These are phyloP conservation scores for Oegoconia quadripuncta DNA, from an alignment of 2,888 invertebrate species.

Conservation along the genomic window DNA sequence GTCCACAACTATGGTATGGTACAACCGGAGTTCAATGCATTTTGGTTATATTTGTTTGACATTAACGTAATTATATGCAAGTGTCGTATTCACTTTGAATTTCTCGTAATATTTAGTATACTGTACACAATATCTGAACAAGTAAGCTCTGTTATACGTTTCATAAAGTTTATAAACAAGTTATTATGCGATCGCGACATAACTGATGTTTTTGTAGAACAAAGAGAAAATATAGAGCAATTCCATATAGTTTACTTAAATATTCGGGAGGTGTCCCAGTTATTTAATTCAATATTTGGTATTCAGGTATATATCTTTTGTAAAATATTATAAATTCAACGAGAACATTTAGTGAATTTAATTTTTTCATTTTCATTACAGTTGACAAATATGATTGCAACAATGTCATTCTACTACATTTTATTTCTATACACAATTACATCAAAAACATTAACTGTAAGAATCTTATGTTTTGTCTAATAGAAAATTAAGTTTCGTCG, in stretches of 20 bases:
- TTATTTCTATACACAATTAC: not conserved
- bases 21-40: no score
- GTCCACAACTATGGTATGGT: no score
- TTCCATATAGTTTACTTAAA: not conserved
- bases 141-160: no score
- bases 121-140: no score
- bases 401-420: not conserved
- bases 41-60: no score
- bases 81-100: no score
- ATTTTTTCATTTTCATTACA: conserved; percentile 5
- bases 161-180: no score
- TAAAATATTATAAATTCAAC: not conserved
- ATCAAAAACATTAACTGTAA: not conserved
- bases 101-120: no score
- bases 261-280: not conserved
- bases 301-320: not conserved
- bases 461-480: no score
- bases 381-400: conserved; percentile 2
- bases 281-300: not conserved
- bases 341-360: not conserved
- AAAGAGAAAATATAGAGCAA: not conserved
- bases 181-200: not conserved
- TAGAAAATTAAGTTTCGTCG: no score
- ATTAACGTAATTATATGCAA: no score
- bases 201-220: not conserved